Evolutionary conservation across 2,888 invertebrate species (phyloP), one percentile per base, ranked within the genome.

Genomic region (Orthonevra nobilis): DNA sequence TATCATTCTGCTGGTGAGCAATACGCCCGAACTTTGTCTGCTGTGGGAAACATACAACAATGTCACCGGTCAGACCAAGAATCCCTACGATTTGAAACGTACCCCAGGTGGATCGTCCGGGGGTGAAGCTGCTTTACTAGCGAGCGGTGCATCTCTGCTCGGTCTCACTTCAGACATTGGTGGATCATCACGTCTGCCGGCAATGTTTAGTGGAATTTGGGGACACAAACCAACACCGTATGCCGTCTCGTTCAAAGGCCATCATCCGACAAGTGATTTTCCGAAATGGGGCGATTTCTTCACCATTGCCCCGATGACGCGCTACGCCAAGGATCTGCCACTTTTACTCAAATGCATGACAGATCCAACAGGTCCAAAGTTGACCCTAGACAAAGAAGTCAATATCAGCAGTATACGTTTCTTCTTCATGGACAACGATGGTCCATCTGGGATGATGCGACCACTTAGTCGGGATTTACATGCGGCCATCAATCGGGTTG

Each of bases 71-170:
- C 91, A 93, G 38, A 96, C 97, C 0, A 92, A 91, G 85, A 98
- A 98, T 89, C 97, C 98, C 0, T 97, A 97, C 85, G 94, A 97
- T 86, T 92, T 93, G 60, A 89, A 87, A 79, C 91, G 94, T 81
- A 96, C 93, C 0, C 92, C 94, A 2, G 98, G 97, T 0, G 98
- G 98, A 3, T 97, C 97, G 10, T 96, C 97, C 23, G 97, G 97
- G 73, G 95, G 95, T 60, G 96, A 94, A 92, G 92, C 92, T 0
- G 93, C 94, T 23, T 89, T 96, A 38, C 90, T 97, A 81, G 92
- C 94, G 0, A 91, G 95, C 23, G 96, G 92, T 14, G 96, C 94
- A 5, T 95, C 96, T 0, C 87, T 96, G 2, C 90, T 96, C 23
- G 95, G 97, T 5, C 90, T 97, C 9, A 96, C 95, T 0, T 96